Base-by-base conservation (phyloP, 2,888 invertebrate species). In the Polia nebulosa region DNA sequence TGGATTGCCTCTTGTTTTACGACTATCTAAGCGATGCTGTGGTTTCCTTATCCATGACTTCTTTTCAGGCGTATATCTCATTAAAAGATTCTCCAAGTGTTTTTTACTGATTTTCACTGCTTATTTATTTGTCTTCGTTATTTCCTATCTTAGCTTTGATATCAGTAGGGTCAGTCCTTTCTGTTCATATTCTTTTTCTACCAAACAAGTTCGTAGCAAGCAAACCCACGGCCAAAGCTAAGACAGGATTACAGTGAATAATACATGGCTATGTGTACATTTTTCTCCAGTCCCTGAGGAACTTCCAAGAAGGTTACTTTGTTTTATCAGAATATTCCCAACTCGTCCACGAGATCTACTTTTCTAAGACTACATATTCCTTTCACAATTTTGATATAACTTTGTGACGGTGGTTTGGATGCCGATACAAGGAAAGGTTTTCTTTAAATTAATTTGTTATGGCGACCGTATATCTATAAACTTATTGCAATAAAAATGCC, bases 281-380 rank as follows among this genome's bases (percentile, higher is more conserved):
- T 60, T 74, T 68, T 78, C 79, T 56, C 15, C 27, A n/a, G 41
- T 79, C 76, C 69, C 76, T 53, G 29, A 63, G 69, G 76, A 63
- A 63, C 44, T 79, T 47, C 45, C 58, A 17, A 59, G 72, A 39
- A 51, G 32, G 55, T 59, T 73, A 47, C 60, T 68, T 77, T 79
- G 68, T 75, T 69, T 69, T 49, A 51, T 49, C 41, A 64, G 57
- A 61, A 80, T 61, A 80, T 73, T 73, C 68, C 52, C 49, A 69
- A 75, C 63, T 61, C 57, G 57, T 79, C 57, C 49, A 62, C 44
- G 34, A 49, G 9, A 68, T 57, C 17, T 60, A 53, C 61, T 58
- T 63, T 68, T 60, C 39, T 64, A 27, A 47, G 39, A 68, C 61
- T 44, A 69, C 22, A 51, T 58, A 58, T 64, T 75, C 51, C 45